Base-by-base conservation (phyloP, 2,888 invertebrate species). In the Caenorhabditis macrosperma region DNA sequence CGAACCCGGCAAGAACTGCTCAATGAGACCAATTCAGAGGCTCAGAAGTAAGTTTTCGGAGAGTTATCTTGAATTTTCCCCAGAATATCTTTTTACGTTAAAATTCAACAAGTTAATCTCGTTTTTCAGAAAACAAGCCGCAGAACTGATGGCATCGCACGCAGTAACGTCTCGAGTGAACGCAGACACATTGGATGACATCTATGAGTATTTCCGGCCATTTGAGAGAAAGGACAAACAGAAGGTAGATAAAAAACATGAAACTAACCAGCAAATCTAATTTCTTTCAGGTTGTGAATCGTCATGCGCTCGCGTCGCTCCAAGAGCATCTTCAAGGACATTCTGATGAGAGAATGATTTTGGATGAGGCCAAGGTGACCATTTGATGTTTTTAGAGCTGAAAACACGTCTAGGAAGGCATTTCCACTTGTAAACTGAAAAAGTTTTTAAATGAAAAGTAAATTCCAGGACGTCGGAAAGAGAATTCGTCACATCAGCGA, bases 141-240 rank as follows among this genome's bases (percentile, higher is more conserved):
- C 61, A 9, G 68, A 82, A 50, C 17, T 66, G 9, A 33, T 83
- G 28, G 46, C 71, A 0, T 46, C 50, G 10, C 72, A 80, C 35
- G 63, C 74, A 41, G 87, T 82, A 4, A 76, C 82, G 1, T 30
- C 71, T 24, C 78, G 89, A 33, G 81, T 89, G 20, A 86, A 87
- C 38, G 12, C 52, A 7, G 87, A 85, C 38, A 81, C 83, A 26
- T 24, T 88, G 12, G 86, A 87, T 6, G 52, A 77, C n/a, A 82
- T 89, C 54, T 89, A 82, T 72, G 79, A 86, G 38, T 88, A 85
- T 61, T 89, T 89, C 78, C 78, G 88, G 15, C 88, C 88, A 7
- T 89, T 89, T 59, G 88, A 87, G 60, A 75, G 86, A 50, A 82
- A 82, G 24, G 85, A 86, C 22, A 78, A 77, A 17, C 88, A 88